A percentile compares a stretch with the other conserved stretches of the same genome.
Conservation (phyloP, 2,113 vertebrate genomes). For the Prinia subflava region DNA sequence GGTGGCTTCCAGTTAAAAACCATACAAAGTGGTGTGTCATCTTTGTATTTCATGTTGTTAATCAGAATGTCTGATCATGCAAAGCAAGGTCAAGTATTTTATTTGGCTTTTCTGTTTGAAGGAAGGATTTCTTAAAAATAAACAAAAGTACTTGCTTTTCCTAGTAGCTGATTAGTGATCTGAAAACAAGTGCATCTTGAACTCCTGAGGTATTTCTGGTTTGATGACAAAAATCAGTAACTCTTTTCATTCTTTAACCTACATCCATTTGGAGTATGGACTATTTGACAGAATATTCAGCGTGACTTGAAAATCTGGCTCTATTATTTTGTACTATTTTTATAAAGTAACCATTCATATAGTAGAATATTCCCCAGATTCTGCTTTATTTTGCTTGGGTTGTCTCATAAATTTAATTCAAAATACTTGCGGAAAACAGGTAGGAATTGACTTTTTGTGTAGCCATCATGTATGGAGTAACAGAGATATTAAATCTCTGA, state of each 20-base stretch:
- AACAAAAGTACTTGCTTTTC: not conserved
- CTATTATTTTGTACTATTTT: not conserved
- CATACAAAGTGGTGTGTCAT: not conserved
- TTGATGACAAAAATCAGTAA: not conserved
- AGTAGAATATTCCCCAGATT: not conserved
- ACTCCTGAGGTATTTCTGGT: not conserved
- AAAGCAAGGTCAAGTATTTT: not conserved
- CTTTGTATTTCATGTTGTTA: not conserved
- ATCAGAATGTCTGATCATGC: not conserved
- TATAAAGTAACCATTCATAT: not conserved
- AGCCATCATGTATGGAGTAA: conserved; percentile 16
- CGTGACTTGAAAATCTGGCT: not conserved
- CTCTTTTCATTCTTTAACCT: not conserved
- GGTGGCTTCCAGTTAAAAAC: not conserved
- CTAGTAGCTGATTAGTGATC: not conserved
- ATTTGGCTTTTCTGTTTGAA: conserved; percentile 37
- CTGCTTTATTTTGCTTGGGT: not conserved
- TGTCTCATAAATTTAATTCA: not conserved
- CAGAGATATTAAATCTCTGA: conserved; percentile 30
- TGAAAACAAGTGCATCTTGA: not conserved
- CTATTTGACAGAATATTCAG: not conserved
- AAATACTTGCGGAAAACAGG: not conserved
- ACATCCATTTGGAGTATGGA: not conserved
- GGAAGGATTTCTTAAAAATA: not conserved
- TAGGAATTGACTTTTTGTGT: not conserved